Evolutionary conservation across 2,888 invertebrate species (phyloP).

Genomic region (Mimas tiliae): DNA sequence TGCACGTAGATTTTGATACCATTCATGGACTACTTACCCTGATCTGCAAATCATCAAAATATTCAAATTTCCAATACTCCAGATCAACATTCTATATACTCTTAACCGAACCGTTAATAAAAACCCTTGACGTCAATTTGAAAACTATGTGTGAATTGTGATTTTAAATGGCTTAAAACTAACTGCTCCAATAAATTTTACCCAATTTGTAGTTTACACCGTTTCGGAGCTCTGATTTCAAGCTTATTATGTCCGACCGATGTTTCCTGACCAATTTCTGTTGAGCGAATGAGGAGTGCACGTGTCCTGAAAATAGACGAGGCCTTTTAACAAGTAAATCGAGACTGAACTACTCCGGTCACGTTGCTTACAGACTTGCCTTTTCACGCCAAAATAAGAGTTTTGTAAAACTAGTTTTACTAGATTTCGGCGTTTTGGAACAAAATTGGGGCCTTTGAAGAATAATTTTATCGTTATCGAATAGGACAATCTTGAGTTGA

Average conservation of each 20-base stretch:
- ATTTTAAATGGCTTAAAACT: too few species aligned
- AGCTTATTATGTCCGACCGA: slow-evolving; percentile 27
- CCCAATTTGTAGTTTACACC: slow-evolving; percentile 22
- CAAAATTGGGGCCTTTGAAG: background rate
- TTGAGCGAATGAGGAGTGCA: slow-evolving; percentile 11
- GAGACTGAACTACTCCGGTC: slow-evolving; percentile 5
- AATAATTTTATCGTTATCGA: background rate
- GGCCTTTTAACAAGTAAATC: slow-evolving; percentile 20
- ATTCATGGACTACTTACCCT: too few species aligned
- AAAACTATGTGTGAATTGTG: too few species aligned
- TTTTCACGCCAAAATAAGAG: slow-evolving; percentile 15
- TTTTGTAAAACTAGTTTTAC: slow-evolving; percentile 7
- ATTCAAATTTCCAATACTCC: too few species aligned
- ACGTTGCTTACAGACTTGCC: background rate
- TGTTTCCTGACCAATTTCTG: slow-evolving; percentile 26
- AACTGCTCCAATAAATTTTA: slow-evolving; percentile 7
- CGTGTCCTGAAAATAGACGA: slow-evolving; percentile 25
- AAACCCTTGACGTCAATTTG: too few species aligned
- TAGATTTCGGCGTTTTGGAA: background rate
- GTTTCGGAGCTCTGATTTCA: slow-evolving; percentile 21
- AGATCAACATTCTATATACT: too few species aligned
- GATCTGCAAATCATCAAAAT: too few species aligned
- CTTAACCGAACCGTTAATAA: too few species aligned
- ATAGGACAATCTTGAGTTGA: too few species aligned
- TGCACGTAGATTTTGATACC: too few species aligned